These are phyloP conservation scores for Mormyrus iriodes DNA, from an alignment of 2,113 vertebrate genomes.

Conservation along the genomic window DNA sequence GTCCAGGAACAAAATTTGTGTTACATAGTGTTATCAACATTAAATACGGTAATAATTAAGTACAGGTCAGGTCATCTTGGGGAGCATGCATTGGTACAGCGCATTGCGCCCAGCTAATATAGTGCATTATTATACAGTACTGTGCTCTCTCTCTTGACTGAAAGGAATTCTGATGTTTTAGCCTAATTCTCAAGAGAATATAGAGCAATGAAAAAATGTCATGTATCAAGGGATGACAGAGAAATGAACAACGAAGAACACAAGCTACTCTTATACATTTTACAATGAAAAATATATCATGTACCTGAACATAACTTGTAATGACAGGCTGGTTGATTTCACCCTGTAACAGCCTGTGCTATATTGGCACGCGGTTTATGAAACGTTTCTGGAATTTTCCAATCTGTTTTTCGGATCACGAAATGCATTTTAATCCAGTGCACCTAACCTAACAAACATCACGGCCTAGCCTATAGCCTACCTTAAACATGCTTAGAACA, in stretches of 20 bases:
- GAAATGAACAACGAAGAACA: not conserved
- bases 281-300: not conserved
- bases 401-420: too few relatives aligned
- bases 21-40: too few relatives aligned
- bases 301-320: not conserved
- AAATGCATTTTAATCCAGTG: too few relatives aligned
- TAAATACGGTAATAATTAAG: too few relatives aligned
- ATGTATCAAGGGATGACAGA: not conserved
- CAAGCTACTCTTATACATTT: not conserved
- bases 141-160: not conserved
- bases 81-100: too few relatives aligned
- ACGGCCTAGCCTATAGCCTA: too few relatives aligned
- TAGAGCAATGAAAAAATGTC: not conserved
- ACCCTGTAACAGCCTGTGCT: not conserved
- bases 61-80: too few relatives aligned
- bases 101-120: too few relatives aligned
- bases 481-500: too few relatives aligned
- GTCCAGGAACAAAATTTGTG: too few relatives aligned
- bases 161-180: not conserved
- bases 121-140: not conserved
- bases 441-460: too few relatives aligned
- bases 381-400: not conserved
- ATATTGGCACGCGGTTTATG: too few relatives aligned
- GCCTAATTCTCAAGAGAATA: not conserved
- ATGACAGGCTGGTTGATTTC: not conserved